Conservation (phyloP, 2,888 invertebrate species). For the Lasioglossum leucozonium region DNA sequence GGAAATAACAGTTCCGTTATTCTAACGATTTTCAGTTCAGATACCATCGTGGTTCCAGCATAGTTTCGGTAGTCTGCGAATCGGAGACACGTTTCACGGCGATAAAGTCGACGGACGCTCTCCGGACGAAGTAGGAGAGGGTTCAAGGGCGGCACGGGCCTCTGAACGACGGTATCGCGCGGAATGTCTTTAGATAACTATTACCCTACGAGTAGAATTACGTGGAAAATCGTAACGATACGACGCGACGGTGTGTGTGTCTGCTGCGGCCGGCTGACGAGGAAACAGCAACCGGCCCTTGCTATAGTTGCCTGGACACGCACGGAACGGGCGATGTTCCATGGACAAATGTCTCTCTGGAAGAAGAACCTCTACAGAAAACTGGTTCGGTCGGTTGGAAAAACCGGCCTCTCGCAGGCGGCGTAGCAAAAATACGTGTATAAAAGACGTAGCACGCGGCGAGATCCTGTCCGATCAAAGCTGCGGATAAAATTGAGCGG, state of each 20-base stretch:
- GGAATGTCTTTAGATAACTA: conserved; percentile 59
- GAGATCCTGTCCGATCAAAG: conserved; percentile 50
- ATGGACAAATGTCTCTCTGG: conserved; percentile 22
- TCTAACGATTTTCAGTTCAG: not conserved
- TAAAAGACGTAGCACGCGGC: not conserved
- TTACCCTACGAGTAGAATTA: conserved; percentile 6
- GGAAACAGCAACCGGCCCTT: conserved; percentile 34
- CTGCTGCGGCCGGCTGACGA: conserved; percentile 5
- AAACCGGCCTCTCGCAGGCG: not conserved
- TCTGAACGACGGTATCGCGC: conserved; percentile 41
- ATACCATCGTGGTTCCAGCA: not conserved
- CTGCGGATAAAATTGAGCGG: conserved; percentile 86
- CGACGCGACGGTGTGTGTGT: not conserved
- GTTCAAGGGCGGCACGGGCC: conserved; percentile 6
- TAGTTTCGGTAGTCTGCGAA: not conserved
- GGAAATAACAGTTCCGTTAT: too few relatives aligned
- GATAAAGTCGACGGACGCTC: not conserved
- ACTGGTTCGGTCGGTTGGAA: conserved; percentile 18
- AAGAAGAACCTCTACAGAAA: not conserved
- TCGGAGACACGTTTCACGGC: not conserved
- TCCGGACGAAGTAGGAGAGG: conserved; percentile 1
- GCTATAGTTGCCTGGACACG: not conserved
- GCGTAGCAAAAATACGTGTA: conserved; percentile 4
- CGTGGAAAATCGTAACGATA: conserved; percentile 24
- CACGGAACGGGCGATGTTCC: conserved; percentile 25